A percentile compares a stretch with the other conserved stretches of the same genome.
Evolutionary conservation across 30 jellyfish, hydroid and myxozoan genomes (phyloP).

Genomic region (Pelagia noctiluca): DNA sequence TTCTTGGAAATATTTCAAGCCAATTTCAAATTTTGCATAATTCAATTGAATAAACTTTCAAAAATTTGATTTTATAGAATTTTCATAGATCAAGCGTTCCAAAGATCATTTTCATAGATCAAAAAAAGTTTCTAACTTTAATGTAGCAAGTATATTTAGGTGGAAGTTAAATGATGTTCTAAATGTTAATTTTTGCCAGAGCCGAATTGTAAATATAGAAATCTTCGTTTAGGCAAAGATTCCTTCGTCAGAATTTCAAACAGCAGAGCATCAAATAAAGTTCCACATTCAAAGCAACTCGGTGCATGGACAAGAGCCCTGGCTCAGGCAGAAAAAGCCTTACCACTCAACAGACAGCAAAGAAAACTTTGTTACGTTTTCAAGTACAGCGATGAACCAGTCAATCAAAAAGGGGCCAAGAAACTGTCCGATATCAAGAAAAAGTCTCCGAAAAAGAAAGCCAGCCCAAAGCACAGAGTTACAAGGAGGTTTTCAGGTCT

Average conservation of each 20-base stretch:
- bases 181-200: neutral
- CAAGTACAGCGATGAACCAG: slow-evolving; percentile 66
- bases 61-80: too few relatives aligned
- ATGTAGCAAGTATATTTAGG: too few relatives aligned
- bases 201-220: neutral
- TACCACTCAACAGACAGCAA: slow-evolving; percentile 76
- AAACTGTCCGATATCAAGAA: slow-evolving; percentile 35
- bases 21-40: too few relatives aligned
- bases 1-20: too few relatives aligned
- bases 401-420: slow-evolving; percentile 32
- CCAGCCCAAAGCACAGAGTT: slow-evolving; percentile 26
- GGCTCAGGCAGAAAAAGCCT: slow-evolving; percentile 87
- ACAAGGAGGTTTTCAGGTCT: slow-evolving; percentile 57
- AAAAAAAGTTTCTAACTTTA: too few relatives aligned
- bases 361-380: slow-evolving; percentile 73
- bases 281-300: slow-evolving; percentile 60
- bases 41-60: too few relatives aligned
- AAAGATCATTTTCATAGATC: too few relatives aligned
- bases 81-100: too few relatives aligned
- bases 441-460: slow-evolving; percentile 27
- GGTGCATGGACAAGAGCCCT: slow-evolving; percentile 88
- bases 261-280: slow-evolving; percentile 40
- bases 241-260: slow-evolving; percentile 52
- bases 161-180: too few relatives aligned
- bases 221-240: slow-evolving; percentile 64